A percentile compares a stretch with the other conserved stretches of the same genome.
Evolutionary conservation across 2,888 invertebrate genomes (phyloP).

Genomic region (Xestia rhomboidea): DNA sequence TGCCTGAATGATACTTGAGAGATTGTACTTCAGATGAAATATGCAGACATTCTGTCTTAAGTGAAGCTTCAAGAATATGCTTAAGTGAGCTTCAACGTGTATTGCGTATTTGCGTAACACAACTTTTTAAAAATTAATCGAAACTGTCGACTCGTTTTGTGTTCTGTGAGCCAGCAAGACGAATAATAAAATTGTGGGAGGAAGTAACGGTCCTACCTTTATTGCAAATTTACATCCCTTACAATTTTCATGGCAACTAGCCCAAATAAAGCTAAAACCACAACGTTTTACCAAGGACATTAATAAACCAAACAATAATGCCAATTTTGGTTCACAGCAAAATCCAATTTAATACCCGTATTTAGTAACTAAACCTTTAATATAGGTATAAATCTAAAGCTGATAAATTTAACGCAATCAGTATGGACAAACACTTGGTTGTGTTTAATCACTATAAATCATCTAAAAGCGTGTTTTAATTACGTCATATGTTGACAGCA

Average conservation of each 20-base stretch:
- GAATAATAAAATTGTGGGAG: background rate
- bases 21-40: background rate
- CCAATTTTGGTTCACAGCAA: background rate
- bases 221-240: background rate
- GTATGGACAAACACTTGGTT: constrained; percentile 52
- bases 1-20: background rate
- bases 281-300: background rate
- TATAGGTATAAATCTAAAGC: constrained; percentile 25
- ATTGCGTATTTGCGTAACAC: background rate
- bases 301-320: constrained; percentile 3
- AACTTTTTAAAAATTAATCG: background rate
- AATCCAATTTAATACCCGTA: constrained; percentile 13
- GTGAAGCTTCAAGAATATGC: background rate
- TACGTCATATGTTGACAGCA: constrained; percentile 70
- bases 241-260: background rate
- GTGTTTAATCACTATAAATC: constrained; percentile 68
- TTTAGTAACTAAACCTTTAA: constrained; percentile 29
- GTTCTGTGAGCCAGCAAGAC: background rate
- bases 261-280: background rate
- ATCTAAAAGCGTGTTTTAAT: constrained; percentile 72
- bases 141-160: background rate
- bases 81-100: constrained; percentile 4
- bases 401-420: constrained; percentile 47
- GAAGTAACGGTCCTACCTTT: background rate
- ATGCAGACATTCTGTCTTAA: background rate